Evolutionary conservation across 2,888 invertebrate species (phyloP).

Genomic region (Pseudeuparius sepicola): DNA sequence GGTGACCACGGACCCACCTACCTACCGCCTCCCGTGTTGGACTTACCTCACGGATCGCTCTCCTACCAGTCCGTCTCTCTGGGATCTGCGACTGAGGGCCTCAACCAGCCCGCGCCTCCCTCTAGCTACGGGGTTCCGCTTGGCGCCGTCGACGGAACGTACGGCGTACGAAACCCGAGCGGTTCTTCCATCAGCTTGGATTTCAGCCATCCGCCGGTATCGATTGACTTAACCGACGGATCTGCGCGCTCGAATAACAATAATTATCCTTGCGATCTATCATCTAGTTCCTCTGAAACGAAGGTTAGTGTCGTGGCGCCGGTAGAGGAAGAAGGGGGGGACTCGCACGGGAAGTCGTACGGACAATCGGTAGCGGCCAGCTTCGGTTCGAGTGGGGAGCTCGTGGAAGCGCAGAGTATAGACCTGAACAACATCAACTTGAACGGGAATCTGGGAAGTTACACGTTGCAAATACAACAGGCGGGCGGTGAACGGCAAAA

Average conservation of each 20-base stretch:
- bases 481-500: conserved; percentile 46
- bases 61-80: conserved; percentile 34
- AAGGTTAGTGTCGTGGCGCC: conserved; percentile 25
- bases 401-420: conserved; percentile 36
- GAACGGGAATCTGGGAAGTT: conserved; percentile 52
- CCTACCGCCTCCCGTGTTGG: conserved; percentile 54
- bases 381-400: conserved; percentile 34
- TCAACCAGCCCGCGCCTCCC: conserved; percentile 33
- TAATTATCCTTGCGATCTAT: conserved; percentile 32
- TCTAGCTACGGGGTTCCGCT: conserved; percentile 45
- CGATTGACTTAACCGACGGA: conserved; percentile 29
- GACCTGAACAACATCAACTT: conserved; percentile 43
- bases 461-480: conserved; percentile 67
- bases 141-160: conserved; percentile 43
- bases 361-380: conserved; percentile 34
- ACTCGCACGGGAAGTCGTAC: conserved; percentile 29
- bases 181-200: conserved; percentile 27
- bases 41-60: conserved; percentile 30
- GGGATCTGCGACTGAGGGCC: conserved; percentile 28
- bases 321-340: conserved; percentile 22
- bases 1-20: conserved; percentile 40
- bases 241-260: conserved; percentile 14
- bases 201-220: conserved; percentile 27
- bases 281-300: conserved; percentile 32
- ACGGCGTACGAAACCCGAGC: conserved; percentile 38